Evolutionary conservation across 1,140 invertebrate species (phyloP), one percentile per base, ranked within the genome.

Genomic region (Zaprionus gabonicus): DNA sequence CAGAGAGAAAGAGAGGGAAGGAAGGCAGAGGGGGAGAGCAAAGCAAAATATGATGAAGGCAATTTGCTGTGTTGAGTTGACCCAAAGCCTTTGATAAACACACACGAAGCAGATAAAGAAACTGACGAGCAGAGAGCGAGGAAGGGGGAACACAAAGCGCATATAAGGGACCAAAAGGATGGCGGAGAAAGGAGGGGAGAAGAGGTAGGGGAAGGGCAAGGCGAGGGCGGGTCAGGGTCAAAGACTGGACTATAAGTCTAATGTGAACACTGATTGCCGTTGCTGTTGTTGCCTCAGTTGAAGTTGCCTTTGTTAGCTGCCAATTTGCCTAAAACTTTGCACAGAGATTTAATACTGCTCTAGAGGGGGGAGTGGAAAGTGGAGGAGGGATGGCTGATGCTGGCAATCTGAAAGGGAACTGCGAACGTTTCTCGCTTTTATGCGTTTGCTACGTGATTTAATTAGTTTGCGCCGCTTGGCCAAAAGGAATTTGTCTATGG

Each of bases 371-470:
- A n/a, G 34, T 56, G 51, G 9, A 27, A 27, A 10, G 36, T 20
- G 23, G 20, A 31, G 7, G 25, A 15, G 34, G 31, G 10, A 15
- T 28, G 6, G 10, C 10, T 5, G 28, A 4, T 17, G 13, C 41
- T 44, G 4, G 41, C 41, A 55, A 60, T 71, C 49, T 46, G 58
- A 36, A 56, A n/a, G 36, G 25, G 62, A 71, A 53, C 49, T 66
- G 67, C 44, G 67, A 77, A 87, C 80, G 76, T 78, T 86, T 83
- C 31, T 77, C 64, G 65, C 78, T 83, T 84, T 84, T 83, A 90
- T 84, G 81, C 78, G 83, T 85, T 90, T 90, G 71, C 85, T 88
- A 88, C 84, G 85, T 88, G 84, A 88, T 88, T 88, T 88, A 90
- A 88, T 88, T 88, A 88, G 78, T 82, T 87, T 75, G 76, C 66